These are phyloP conservation scores for Platichthys stellatus DNA, from an alignment of 2,113 vertebrate genomes.

Conservation along the genomic window DNA sequence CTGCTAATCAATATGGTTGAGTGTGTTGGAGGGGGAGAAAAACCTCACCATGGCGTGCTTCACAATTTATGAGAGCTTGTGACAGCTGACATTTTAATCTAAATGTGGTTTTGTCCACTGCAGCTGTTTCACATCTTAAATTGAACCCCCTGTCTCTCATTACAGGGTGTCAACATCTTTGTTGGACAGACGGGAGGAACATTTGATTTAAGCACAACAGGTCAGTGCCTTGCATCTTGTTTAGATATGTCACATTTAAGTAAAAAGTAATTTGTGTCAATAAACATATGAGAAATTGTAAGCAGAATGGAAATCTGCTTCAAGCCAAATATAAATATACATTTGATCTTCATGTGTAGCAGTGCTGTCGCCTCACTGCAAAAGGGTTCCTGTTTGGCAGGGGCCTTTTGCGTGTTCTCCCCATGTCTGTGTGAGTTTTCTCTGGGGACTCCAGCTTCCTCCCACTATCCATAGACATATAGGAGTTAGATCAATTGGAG, in stretches of 20 bases:
- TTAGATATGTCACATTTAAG: background rate
- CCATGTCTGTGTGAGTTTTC: too few relatives aligned
- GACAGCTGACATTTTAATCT: slow-evolving; percentile 32
- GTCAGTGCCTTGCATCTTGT: background rate
- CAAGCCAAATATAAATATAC: background rate
- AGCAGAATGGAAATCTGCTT: background rate
- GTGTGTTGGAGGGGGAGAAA: slow-evolving; percentile 1
- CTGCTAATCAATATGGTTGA: slow-evolving; percentile 16
- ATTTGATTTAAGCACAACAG: background rate
- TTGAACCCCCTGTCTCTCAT: slow-evolving; percentile 8
- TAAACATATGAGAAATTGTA: background rate
- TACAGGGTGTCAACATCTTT: background rate
- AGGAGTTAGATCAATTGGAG: too few relatives aligned
- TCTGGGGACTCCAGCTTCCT: too few relatives aligned
- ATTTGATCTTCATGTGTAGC: too few relatives aligned
- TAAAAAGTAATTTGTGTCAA: background rate
- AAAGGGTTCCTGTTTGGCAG: too few relatives aligned
- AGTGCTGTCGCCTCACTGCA: too few relatives aligned
- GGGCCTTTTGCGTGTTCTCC: too few relatives aligned
- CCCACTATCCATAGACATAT: too few relatives aligned
- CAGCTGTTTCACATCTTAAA: slow-evolving; percentile 23
- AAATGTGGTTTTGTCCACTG: background rate
- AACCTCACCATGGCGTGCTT: slow-evolving; percentile 4
- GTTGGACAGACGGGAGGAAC: background rate
- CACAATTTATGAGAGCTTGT: slow-evolving; percentile 20